Conservation (phyloP, 2,888 invertebrate genomes). For the Omphaloscelis lunosa region DNA sequence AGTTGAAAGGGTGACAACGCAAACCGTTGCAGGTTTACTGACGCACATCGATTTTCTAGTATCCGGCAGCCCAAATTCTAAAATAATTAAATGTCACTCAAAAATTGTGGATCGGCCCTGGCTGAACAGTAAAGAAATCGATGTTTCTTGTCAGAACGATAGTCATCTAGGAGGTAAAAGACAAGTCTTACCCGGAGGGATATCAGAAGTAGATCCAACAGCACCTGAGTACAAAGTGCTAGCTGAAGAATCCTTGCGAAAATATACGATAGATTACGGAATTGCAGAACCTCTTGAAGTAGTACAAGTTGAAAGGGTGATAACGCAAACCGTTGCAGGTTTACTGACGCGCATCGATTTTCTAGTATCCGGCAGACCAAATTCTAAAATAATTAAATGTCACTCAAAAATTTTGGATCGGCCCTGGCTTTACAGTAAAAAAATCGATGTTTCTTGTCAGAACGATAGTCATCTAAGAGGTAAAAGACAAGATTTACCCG, state of each 20-base stretch:
- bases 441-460: too few species aligned
- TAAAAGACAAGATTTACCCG: not conserved
- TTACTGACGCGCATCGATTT: too few species aligned
- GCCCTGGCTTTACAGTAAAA: too few species aligned
- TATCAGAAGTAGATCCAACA: not conserved
- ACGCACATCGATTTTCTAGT: slow-evolving; percentile 47
- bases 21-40: slow-evolving; percentile 66
- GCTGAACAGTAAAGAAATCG: slow-evolving; percentile 25
- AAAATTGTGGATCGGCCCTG: slow-evolving; percentile 30
- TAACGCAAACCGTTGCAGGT: slow-evolving; percentile 65
- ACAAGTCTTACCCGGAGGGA: not conserved
- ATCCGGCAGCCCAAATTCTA: not conserved
- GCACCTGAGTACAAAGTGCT: slow-evolving; percentile 55
- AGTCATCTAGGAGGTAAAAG: not conserved
- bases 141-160: not conserved
- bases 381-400: too few species aligned
- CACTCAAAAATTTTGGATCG: too few species aligned
- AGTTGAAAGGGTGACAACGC: slow-evolving; percentile 64
- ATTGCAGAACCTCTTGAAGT: slow-evolving; percentile 42
- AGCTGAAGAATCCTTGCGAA: slow-evolving; percentile 69
- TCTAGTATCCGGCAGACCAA: too few species aligned
- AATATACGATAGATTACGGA: slow-evolving; percentile 54
- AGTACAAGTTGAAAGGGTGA: slow-evolving; percentile 55
- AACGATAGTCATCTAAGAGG: not conserved
- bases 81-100: slow-evolving; percentile 22